phyloP scores from a whole-genome alignment of 1,140 invertebrate genomes.

The Bombus vancouverensis region DNA sequence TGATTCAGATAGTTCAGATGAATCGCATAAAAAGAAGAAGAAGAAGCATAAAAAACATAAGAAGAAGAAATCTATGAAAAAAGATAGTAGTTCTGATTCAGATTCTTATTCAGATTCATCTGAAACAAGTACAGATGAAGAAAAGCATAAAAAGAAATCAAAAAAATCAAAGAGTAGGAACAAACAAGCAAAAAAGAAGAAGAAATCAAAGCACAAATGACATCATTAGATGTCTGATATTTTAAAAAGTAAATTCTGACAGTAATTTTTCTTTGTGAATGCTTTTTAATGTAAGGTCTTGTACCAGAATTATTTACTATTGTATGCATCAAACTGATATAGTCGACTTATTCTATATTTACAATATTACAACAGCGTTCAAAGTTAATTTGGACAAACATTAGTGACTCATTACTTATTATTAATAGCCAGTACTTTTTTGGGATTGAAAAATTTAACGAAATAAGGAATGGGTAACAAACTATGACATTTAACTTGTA shows the following conservation, averaged over 20 bases:
- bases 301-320: constrained; percentile 37
- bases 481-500: constrained; percentile 27
- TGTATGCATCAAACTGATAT: constrained; percentile 30
- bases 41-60: constrained; percentile 80
- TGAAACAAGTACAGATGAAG: constrained; percentile 81
- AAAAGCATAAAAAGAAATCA: constrained; percentile 82
- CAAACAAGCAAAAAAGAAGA: constrained; percentile 83
- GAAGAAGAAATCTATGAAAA: constrained; percentile 74
- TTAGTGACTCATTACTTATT: constrained; percentile 30
- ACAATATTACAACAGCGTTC: constrained; percentile 33
- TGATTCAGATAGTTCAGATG: constrained; percentile 78
- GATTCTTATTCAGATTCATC: constrained; percentile 79
- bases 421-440: constrained; percentile 31
- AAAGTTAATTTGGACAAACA: constrained; percentile 32
- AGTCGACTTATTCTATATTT: constrained; percentile 46
- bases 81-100: constrained; percentile 76
- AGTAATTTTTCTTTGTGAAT: constrained; percentile 44
- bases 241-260: constrained; percentile 33
- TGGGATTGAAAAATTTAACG: constrained; percentile 12
- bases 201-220: constrained; percentile 83
- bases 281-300: constrained; percentile 48
- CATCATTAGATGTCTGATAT: constrained; percentile 66
- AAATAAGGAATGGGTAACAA: constrained; percentile 5
- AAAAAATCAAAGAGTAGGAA: constrained; percentile 80
- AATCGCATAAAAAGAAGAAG: constrained; percentile 78